Conservation (phyloP, 2,797 vertebrate species). For the Gallirallus australis region DNA sequence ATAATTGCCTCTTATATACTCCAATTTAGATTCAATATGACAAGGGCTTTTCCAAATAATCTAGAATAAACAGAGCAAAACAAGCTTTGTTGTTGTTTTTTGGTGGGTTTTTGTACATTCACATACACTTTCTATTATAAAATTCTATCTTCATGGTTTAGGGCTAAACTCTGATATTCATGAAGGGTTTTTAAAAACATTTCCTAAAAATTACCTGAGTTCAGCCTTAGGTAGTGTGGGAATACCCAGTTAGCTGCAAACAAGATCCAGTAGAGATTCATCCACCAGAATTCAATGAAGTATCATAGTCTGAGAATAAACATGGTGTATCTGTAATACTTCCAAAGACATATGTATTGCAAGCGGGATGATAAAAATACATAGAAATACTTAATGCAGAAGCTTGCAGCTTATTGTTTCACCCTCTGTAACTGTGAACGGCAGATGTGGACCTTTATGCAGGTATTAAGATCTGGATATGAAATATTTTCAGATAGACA, state of each 20-base stretch:
- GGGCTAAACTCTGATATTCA: neutral
- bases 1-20: neutral
- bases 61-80: neutral
- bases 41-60: neutral
- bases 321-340: neutral
- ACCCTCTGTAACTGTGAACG: neutral
- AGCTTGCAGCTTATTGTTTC: neutral
- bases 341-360: neutral
- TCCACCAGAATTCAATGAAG: neutral
- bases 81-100: neutral
- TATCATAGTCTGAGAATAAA: neutral
- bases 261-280: neutral
- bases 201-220: neutral
- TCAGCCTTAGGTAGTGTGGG: neutral
- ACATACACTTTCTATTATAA: neutral
- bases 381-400: neutral
- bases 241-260: neutral
- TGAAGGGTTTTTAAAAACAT: neutral
- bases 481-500: neutral
- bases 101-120: neutral
- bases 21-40: neutral
- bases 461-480: neutral
- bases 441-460: neutral
- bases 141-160: neutral
- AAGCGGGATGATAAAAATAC: neutral